Evolutionary conservation across 23 tunicate genomes (phyloP).

Genomic region (Halocynthia aurantium): DNA sequence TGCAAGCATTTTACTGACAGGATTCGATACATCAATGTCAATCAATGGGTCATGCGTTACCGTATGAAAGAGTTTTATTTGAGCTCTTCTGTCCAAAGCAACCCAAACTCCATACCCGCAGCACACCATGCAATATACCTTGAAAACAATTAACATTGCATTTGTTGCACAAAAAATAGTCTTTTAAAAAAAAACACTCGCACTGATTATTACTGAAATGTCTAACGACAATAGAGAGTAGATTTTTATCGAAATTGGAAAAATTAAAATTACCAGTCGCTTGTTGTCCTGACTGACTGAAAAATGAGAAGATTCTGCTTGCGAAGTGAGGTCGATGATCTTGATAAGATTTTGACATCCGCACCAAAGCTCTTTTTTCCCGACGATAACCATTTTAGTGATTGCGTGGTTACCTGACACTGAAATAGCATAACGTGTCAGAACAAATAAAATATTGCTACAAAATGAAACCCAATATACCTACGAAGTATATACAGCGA

Average conservation of each 20-base stretch:
- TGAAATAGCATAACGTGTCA: too few relatives aligned
- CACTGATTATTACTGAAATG: neutral
- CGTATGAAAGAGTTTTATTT: slow-evolving; percentile 66
- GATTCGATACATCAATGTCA: slow-evolving; percentile 67
- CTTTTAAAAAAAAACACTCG: neutral
- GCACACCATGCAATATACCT: slow-evolving; percentile 88
- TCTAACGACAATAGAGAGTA: too few relatives aligned
- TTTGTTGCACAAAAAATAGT: neutral
- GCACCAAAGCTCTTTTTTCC: slow-evolving; percentile 80
- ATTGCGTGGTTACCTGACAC: slow-evolving; percentile 26
- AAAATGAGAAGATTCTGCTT: slow-evolving; percentile 29
- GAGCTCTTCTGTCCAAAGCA: slow-evolving; percentile 77
- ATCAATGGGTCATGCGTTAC: slow-evolving; percentile 55
- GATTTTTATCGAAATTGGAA: neutral
- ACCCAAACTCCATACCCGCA: slow-evolving; percentile 89
- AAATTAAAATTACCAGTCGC: slow-evolving; percentile 46
- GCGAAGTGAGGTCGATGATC: slow-evolving; percentile 50
- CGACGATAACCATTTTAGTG: slow-evolving; percentile 78
- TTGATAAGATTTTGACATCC: slow-evolving; percentile 87
- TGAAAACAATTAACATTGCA: slow-evolving; percentile 2
- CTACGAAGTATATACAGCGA: neutral
- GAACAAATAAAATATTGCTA: neutral
- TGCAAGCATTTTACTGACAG: slow-evolving; percentile 85
- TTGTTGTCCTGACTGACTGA: slow-evolving; percentile 58
- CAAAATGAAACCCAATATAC: neutral